These are phyloP conservation scores for Thymallus thymallus DNA, from an alignment of 2,113 vertebrate species.

Conservation along the genomic window DNA sequence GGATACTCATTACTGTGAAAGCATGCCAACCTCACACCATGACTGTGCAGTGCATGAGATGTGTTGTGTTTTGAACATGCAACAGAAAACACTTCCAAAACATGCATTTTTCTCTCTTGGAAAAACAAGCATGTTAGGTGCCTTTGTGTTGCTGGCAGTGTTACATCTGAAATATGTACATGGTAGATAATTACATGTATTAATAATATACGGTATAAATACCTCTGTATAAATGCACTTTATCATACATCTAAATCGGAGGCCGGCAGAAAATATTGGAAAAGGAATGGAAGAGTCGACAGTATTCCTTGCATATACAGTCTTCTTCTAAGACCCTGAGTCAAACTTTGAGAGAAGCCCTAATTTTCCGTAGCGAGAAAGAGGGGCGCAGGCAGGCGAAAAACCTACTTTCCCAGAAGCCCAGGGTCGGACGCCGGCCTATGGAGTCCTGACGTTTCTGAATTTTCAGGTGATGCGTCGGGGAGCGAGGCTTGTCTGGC, in stretches of 20 bases:
- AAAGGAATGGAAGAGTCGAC: constrained; percentile 87
- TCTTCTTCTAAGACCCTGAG: constrained; percentile 92
- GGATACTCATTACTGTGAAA: constrained; percentile 66
- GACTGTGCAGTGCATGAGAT: constrained; percentile 53
- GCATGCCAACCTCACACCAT: constrained; percentile 66
- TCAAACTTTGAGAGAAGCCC: constrained; percentile 84
- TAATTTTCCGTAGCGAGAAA: constrained; percentile 58
- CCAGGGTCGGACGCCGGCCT: constrained; percentile 94
- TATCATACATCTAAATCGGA: constrained; percentile 53
- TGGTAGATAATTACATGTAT: constrained; percentile 45
- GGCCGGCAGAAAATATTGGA: constrained; percentile 60
- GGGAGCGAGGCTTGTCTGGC: constrained; percentile 86
- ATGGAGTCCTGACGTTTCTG: constrained; percentile 81
- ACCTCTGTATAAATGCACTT: constrained; percentile 63
- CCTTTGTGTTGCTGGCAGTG: constrained; percentile 86
- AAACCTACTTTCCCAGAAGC: constrained; percentile 84
- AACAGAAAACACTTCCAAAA: constrained; percentile 70
- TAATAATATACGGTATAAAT: constrained; percentile 66
- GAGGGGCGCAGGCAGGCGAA: neutral
- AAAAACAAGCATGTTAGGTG: constrained; percentile 81
- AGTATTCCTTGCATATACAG: constrained; percentile 75
- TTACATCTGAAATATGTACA: constrained; percentile 79
- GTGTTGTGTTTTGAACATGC: constrained; percentile 77
- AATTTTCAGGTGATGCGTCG: constrained; percentile 79
- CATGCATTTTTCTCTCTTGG: constrained; percentile 83